Evolutionary conservation across 37 sponge, comb jelly and placozoan species (phyloP), one percentile per base, ranked within the genome.

Genomic region (Petrosia ficiformis): DNA sequence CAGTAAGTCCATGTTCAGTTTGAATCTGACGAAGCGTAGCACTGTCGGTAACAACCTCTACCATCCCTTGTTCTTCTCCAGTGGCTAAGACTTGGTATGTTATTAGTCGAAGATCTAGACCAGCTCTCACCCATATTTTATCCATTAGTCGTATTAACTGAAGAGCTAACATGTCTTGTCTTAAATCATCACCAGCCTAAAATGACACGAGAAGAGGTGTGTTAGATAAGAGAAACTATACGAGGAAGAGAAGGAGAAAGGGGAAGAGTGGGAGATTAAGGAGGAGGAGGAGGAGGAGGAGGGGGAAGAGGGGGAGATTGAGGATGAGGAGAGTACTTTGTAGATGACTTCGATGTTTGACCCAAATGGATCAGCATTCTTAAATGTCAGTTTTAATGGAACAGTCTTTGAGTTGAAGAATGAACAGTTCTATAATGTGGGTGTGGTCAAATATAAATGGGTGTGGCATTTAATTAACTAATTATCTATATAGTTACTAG

Each of bases 161-260:
- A 11, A 93, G 77, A 4, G 81, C 79, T 29, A 93, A 48, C 37
- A 84, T 84, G 57, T 93, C 94, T 69, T 93, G 94, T 0, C 89
- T 81, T 30, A 93, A 79, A 65, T 93, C 89, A 79, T 93, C 94
- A n/a, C 94, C 94, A 16, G 84, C 90, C 90, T 93, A 70, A n/a
- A n/a, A n/a, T n/a, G n/a, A n/a, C 28, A 26, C 4, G 34, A 11
- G 34, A 39, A 67, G 31, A n/a, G 68, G 68, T 3, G 2, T 11
- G 38, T 22, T 3, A 2, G 30, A 10, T 24, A 21, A 54, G 16
- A 22, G 21, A 21, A 22, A 22, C 21, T 21, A 54, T n/a, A 21
- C 16, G 57, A 21, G 57, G 57, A 54, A 21, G 21, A n/a, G n/a
- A n/a, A n/a, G n/a, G n/a, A n/a, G n/a, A n/a, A n/a, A n/a, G n/a